Conservation (phyloP, 2,888 invertebrate genomes). For the Protodeltote pygarga region DNA sequence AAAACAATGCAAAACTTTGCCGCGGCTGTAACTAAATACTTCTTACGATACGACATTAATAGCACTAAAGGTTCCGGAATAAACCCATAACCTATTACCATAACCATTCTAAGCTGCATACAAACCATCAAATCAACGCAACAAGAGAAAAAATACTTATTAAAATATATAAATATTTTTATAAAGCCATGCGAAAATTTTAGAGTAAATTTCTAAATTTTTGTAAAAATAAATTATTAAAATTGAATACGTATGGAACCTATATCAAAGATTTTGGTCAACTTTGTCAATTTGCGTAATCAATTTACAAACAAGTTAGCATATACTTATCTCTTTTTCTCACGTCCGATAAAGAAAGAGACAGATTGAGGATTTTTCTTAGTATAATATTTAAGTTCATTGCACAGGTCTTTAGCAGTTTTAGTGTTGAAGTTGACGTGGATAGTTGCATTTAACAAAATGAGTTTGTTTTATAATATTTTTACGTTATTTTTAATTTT, state of each 20-base stretch:
- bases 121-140: too few relatives aligned
- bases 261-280: neutral
- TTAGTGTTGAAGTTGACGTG: constrained; percentile 26
- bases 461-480: constrained; percentile 22
- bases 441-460: constrained; percentile 16
- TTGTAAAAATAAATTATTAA: neutral
- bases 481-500: constrained; percentile 24
- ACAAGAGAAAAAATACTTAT: too few relatives aligned
- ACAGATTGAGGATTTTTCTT: constrained; percentile 34
- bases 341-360: constrained; percentile 17
- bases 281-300: constrained; percentile 4
- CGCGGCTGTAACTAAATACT: too few relatives aligned
- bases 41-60: too few relatives aligned
- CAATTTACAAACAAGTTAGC: constrained; percentile 10
- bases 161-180: too few relatives aligned
- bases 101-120: too few relatives aligned
- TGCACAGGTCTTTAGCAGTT: constrained; percentile 8
- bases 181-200: too few relatives aligned
- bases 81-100: too few relatives aligned
- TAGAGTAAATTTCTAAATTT: too few relatives aligned
- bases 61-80: too few relatives aligned
- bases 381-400: constrained; percentile 17
- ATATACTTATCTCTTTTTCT: constrained; percentile 25
- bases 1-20: too few relatives aligned
- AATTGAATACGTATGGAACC: constrained; percentile 22